Conservation (phyloP, 2,113 vertebrate genomes). For the Pleuronectes platessa region DNA sequence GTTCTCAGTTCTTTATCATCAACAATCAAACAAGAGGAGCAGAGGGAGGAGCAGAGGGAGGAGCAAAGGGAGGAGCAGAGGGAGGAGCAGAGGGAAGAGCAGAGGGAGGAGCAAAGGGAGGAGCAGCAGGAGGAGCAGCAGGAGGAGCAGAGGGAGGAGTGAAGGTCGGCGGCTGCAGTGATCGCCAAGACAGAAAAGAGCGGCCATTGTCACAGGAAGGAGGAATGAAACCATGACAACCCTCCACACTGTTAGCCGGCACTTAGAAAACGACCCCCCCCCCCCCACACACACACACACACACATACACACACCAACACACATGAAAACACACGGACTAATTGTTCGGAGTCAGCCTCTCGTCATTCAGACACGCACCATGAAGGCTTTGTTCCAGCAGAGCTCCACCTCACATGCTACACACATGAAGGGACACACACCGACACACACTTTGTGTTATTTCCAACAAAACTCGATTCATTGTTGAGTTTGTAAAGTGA, state of each 20-base stretch:
- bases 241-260: constrained; percentile 63
- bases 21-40: no score
- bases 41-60: no score
- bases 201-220: constrained; percentile 64
- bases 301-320: constrained; percentile 4
- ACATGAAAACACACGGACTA: constrained; percentile 67
- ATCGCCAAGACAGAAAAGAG: constrained; percentile 57
- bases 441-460: no score
- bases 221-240: constrained; percentile 81
- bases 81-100: no score
- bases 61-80: no score
- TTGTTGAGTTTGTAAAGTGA: no score
- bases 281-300: neutral
- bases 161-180: constrained; percentile 33
- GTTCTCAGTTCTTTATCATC: no score
- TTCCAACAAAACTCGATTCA: no score
- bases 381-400: constrained; percentile 47
- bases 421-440: no score
- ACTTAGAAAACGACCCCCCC: constrained; percentile 63
- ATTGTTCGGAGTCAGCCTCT: constrained; percentile 74
- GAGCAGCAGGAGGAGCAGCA: no score
- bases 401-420: neutral
- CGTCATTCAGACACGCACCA: constrained; percentile 42
- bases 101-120: neutral
- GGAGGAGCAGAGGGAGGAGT: neutral